Percentiles rank a stretch among this genome's conserved stretches.
Conservation (phyloP, 2,888 invertebrate species). For the Nomada lathburiana region DNA sequence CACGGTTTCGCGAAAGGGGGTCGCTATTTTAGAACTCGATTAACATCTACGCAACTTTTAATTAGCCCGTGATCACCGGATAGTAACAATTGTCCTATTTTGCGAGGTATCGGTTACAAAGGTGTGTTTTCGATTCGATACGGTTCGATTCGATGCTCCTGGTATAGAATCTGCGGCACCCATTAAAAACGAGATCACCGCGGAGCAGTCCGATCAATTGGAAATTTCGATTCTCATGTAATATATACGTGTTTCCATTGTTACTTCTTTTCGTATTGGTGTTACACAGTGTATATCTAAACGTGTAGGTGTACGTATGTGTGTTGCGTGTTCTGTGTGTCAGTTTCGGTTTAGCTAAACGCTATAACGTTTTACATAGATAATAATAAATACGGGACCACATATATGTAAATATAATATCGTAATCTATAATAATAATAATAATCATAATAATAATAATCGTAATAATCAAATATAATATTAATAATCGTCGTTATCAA, state of each 20-base stretch:
- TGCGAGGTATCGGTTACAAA: constrained; percentile 75
- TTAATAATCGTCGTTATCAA: constrained; percentile 79
- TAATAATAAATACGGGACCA: constrained; percentile 76
- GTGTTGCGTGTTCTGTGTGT: constrained; percentile 17
- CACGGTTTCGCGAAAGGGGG: constrained; percentile 25
- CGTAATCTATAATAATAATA: constrained; percentile 77
- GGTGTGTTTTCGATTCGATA: constrained; percentile 2
- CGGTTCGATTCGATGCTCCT: constrained; percentile 27
- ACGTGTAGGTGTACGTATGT: neutral
- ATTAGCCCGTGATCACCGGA: constrained; percentile 49
- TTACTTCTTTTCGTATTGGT: constrained; percentile 2
- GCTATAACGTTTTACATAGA: constrained; percentile 72
- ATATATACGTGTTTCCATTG: neutral
- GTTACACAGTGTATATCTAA: neutral
- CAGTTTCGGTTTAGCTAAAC: constrained; percentile 61
- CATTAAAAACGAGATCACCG: constrained; percentile 55
- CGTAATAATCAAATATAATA: constrained; percentile 79
- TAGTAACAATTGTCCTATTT: constrained; percentile 71
- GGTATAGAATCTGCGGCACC: neutral
- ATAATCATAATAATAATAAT: constrained; percentile 66
- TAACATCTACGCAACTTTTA: constrained; percentile 50
- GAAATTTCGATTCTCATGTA: constrained; percentile 24
- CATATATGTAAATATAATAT: constrained; percentile 79
- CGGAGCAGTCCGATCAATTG: constrained; percentile 45
- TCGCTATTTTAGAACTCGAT: constrained; percentile 41